phyloP scores from a whole-genome alignment of 1,140 invertebrate genomes.

The Drosophila sp. region DNA sequence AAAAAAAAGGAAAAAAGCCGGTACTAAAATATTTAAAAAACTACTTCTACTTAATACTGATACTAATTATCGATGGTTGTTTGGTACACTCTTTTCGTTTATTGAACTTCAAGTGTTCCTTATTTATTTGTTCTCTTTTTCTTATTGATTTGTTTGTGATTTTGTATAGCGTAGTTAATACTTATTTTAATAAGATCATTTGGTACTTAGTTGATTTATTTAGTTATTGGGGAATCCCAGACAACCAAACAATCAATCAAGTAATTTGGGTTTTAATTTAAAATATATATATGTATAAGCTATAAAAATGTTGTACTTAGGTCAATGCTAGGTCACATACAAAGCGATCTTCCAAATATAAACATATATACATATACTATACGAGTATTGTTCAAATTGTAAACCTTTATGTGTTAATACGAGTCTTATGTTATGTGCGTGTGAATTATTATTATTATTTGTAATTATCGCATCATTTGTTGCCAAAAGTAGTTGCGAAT shows the following conservation, averaged over 20 bases:
- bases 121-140: conserved; percentile 62
- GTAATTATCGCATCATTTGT: conserved; percentile 62
- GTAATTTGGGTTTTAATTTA: conserved; percentile 63
- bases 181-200: conserved; percentile 37
- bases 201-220: conserved; percentile 36
- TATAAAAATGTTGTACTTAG: conserved; percentile 61
- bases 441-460: conserved; percentile 72
- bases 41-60: conserved; percentile 61
- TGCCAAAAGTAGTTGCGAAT: conserved; percentile 66
- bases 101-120: conserved; percentile 75
- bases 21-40: conserved; percentile 70
- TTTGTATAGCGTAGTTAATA: conserved; percentile 56
- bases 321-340: conserved; percentile 71
- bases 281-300: conserved; percentile 67
- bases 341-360: conserved; percentile 31
- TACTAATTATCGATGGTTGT: conserved; percentile 85
- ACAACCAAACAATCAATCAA: conserved; percentile 60
- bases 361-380: conserved; percentile 50
- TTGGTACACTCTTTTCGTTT: conserved; percentile 85
- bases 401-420: conserved; percentile 80
- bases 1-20: conserved; percentile 60
- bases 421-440: conserved; percentile 82
- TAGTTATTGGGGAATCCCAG: conserved; percentile 47
- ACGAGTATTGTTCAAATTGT: conserved; percentile 71
- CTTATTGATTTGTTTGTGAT: conserved; percentile 1